Base-by-base conservation (phyloP, 2,113 vertebrate species). In the Erythrocercus mccallii region DNA sequence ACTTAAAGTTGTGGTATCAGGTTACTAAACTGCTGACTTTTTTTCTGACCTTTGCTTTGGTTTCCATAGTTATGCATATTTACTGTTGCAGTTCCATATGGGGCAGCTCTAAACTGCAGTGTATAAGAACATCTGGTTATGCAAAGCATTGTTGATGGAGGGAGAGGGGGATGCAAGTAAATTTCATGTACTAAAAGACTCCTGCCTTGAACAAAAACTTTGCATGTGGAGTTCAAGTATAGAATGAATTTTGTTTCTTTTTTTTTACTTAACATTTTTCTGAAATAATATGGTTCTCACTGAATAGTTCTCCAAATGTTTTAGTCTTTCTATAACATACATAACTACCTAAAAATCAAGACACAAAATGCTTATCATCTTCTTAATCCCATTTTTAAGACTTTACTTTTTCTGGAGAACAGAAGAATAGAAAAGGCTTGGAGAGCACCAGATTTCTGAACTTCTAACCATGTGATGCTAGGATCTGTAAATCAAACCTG, bases 401-500 rank as follows among this genome's bases (percentile, higher is more conserved):
- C 48, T 65, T 44, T 0, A 1, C 4, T 40, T 90, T 35, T 73
- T 74, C 60, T 51, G 28, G 31, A 45, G 17, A 53, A 88, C 97
- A 58, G 37, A 57, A 50, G 18, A 45, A 77, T 97, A 37, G 33
- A 61, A 74, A 9, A 31, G 56, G 13, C 27, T 47, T 72, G 28
- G 57, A 47, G 14, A 16, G 30, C 48, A n/a, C 25, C 56, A 40
- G 21, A 65, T 74, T 78, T 24, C 30, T 60, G 53, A 79, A 17
- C 28, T 56, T 95, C 12, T 71, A 40, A 65, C 38, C 83, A 80
- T 94, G 92, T 53, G 54, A 93, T 95, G 92, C 90, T 97, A 94
- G 76, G 58, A 95, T 92, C 86, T 88, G 25, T 98, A 98, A 98
- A 96, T 97, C 95, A 97, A 98, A 98, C 94, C 51, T 97, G 95